Percentiles rank a stretch among this genome's conserved stretches.
Evolutionary conservation across 2,888 invertebrate species (phyloP).

Genomic region (Kuschelorhynchus macadamiae): DNA sequence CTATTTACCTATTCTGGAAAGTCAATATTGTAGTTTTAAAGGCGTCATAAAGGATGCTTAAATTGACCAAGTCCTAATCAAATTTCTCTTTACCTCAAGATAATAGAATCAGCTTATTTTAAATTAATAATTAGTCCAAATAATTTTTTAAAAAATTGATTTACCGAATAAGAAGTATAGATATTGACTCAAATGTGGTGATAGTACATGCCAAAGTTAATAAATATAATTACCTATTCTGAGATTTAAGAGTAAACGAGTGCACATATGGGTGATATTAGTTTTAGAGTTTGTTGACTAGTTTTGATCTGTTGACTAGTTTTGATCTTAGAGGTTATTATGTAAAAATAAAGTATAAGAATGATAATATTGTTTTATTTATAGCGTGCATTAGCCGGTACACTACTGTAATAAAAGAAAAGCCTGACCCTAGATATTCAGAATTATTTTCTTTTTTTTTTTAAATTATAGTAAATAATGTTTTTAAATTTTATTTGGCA

Average conservation of each 20-base stretch:
- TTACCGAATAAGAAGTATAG: neutral
- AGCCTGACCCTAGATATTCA: too few species aligned
- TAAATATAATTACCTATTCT: neutral
- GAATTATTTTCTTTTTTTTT: too few species aligned
- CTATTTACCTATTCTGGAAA: too few species aligned
- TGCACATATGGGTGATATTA: conserved; percentile 39
- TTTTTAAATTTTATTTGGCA: neutral
- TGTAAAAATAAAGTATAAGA: conserved; percentile 29
- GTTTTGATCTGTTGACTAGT: conserved; percentile 20
- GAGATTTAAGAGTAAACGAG: conserved; percentile 14
- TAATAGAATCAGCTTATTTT: too few species aligned
- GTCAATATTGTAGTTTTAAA: too few species aligned
- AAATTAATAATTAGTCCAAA: too few species aligned
- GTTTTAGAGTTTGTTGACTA: conserved; percentile 32
- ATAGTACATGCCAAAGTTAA: conserved; percentile 30
- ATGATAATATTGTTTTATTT: conserved; percentile 1
- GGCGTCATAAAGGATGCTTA: too few species aligned
- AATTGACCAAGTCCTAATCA: too few species aligned
- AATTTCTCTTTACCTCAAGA: too few species aligned
- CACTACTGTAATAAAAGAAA: neutral
- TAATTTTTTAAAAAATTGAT: too few species aligned
- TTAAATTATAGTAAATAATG: too few species aligned
- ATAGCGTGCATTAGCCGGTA: neutral
- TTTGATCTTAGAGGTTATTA: conserved; percentile 11
- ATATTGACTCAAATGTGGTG: conserved; percentile 15